Base-by-base conservation (phyloP, 2,888 invertebrate species). In the Acanthosepion pharaonis region DNA sequence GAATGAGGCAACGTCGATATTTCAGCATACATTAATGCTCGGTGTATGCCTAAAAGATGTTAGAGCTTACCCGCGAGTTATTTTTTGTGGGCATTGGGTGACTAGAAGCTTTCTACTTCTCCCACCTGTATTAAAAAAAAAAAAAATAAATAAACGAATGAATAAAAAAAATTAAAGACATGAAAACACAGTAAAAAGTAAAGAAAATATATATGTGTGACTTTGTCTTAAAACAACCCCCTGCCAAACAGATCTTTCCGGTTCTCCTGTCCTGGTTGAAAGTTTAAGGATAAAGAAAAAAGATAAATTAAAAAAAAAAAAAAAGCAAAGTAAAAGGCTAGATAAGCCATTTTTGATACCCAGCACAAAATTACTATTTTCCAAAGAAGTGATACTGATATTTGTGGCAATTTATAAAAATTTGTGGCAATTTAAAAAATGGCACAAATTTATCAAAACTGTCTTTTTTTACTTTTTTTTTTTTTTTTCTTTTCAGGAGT, bases 1-100 rank as follows among this genome's bases (percentile, higher is more conserved):
- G 94, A 94, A 18, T 93, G 53, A 49, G 93, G 18, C 59, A 94
- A 48, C 55, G 94, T 11, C 51, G 94, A 94, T 94, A 94, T 59
- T 94, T 55, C 64, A 94, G 64, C 28, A 33, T 48, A 33, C 94
- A 55, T 33, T 94, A 94, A 92, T n/a, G 11, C 48, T 15, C n/a
- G 23, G 48, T 78, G 18, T 5, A n/a, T 11, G n/a, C 78, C 78
- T 78, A 78, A 78, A 78, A 78, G 78, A 78, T 33, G 78, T 15
- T n/a, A 33, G 78, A 78, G 78, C 78, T n/a, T 78, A 78, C 11
- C 78, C 64, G 1, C 78, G 33, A n/a, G 18, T 78, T 78, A n/a
- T n/a, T 78, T 78, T 78, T n/a, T n/a, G 78, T 9, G 78, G 28
- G n/a, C n/a, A 15, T 4, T 5, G n/a, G 78, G 78, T 25, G 51